Base-by-base conservation (phyloP, 2,113 vertebrate genomes). In the Toxotes jaculatrix region DNA sequence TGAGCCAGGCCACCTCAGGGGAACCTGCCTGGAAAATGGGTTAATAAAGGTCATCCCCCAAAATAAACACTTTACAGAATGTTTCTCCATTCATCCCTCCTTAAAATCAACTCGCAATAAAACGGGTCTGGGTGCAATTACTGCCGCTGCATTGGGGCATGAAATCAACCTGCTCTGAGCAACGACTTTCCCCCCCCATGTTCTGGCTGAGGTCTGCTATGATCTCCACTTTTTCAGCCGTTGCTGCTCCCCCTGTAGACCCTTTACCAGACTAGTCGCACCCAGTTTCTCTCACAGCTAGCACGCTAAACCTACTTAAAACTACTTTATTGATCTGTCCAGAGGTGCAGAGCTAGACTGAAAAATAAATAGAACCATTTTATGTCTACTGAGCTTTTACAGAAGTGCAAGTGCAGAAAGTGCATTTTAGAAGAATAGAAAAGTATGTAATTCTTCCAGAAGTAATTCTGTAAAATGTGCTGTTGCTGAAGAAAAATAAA, bases 21-120 rank as follows among this genome's bases (percentile, higher is more conserved):
- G 96, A 96, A 93, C 95, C 95, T 92, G 79, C 94, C 92, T 94
- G 95, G 95, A 95, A 96, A 96, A 95, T 95, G 94, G 98, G 97
- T 98, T 99, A 98, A 99, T 98, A 98, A 97, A 98, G 97, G 98
- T 97, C 96, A 92, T 87, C 90, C 93, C 90, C 96, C 96, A 97
- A 98, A 97, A 97, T 97, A 98, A 98, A 98, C 96, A 97, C 97
- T 97, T 97, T 97, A 96, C 96, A 95, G 95, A 97, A 97, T 96
- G 96, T 97, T 97, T 97, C 96, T 94, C 80, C 96, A 97, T 98
- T 97, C 95, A 96, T 97, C 95, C 96, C 96, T 96, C 95, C 94
- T 95, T 96, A 97, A 98, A 99, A 98, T 97, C 97, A 97, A 97
- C 96, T 96, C 90, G 95, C 95, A 97, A 97, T 97, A 97, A 98